Base-by-base conservation (phyloP, 30 jellyfish, hydroid and myxozoan species). In the Euphysa ruthae region DNA sequence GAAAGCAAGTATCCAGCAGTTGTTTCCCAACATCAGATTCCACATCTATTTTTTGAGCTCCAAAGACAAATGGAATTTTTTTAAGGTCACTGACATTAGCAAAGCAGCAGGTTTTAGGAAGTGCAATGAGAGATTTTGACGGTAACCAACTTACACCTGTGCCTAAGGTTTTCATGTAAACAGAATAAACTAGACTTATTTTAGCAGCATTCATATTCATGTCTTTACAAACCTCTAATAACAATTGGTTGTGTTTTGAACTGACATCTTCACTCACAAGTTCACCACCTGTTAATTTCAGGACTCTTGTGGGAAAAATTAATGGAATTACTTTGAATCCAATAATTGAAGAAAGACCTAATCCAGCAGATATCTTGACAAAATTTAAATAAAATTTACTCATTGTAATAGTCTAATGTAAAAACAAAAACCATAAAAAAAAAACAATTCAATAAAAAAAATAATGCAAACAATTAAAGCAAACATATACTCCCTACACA, bases 261-360 rank as follows among this genome's bases (percentile, higher is more conserved):
- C 77, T 65, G 15, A 82, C 14, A 18, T 49, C 81, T 21, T 50
- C 70, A 21, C 49, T 56, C 19, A 13, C 30, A n/a, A 55, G 64
- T 49, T 42, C 20, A 56, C 61, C 43, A 10, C 51, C 58, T 14
- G 55, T 38, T 26, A 27, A 33, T 56, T 46, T 66, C 3, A 46
- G 10, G 28, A 4, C 18, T 42, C 56, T 24, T 33, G 69, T 58
- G 24, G 95, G 95, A 38, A 73, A 74, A 15, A 82, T 19, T 44
- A 73, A 91, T 1, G 95, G 92, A n/a, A 68, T 75, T 19, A 77
- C 61, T 30, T 82, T 73, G 51, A 82, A 64, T 15, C 85, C 91
- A 29, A 82, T 28, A 15, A 82, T 51, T 13, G 92, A 58, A 6
- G 84, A 63, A 0, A 82, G 49, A 4, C 95, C 85, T 25, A 66